Conservation (phyloP, 2,113 vertebrate species). For the Dromas ardeola region DNA sequence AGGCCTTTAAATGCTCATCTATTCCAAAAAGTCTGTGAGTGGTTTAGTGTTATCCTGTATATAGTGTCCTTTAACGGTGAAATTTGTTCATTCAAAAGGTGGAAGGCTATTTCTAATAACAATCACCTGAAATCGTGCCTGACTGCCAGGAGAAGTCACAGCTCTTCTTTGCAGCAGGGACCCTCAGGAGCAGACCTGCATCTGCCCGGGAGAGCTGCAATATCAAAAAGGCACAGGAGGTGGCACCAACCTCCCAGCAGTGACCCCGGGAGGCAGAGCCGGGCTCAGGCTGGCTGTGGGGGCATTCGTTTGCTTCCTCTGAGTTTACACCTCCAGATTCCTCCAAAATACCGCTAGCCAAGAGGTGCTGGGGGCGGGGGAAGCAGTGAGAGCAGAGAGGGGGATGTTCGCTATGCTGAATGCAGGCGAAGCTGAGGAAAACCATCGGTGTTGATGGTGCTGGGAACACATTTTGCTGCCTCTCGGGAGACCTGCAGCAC, state of each 20-base stretch:
- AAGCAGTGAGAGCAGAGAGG: rapidly evolving
- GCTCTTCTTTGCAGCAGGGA: background rate
- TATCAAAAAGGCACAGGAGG: background rate
- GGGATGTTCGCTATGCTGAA: rapidly evolving
- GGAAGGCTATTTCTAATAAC: background rate
- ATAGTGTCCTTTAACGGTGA: background rate
- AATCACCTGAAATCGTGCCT: background rate
- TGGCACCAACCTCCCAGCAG: conserved; percentile 6
- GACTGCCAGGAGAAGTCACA: background rate
- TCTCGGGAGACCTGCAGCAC: background rate
- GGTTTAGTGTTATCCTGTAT: background rate
- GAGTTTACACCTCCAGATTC: rapidly evolving
- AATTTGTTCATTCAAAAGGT: background rate
- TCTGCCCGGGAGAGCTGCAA: background rate
- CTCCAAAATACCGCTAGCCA: background rate
- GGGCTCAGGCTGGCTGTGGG: rapidly evolving
- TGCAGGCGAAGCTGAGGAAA: background rate
- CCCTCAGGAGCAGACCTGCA: background rate
- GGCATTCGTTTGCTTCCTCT: background rate
- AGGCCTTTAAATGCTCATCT: background rate
- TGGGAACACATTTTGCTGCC: background rate
- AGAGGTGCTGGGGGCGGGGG: background rate
- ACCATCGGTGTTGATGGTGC: rapidly evolving
- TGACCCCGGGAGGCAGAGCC: background rate
- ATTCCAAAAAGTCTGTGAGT: background rate